Base-by-base conservation (phyloP, 92 coral and sea anemone species). In the Nematostella vectensis region DNA sequence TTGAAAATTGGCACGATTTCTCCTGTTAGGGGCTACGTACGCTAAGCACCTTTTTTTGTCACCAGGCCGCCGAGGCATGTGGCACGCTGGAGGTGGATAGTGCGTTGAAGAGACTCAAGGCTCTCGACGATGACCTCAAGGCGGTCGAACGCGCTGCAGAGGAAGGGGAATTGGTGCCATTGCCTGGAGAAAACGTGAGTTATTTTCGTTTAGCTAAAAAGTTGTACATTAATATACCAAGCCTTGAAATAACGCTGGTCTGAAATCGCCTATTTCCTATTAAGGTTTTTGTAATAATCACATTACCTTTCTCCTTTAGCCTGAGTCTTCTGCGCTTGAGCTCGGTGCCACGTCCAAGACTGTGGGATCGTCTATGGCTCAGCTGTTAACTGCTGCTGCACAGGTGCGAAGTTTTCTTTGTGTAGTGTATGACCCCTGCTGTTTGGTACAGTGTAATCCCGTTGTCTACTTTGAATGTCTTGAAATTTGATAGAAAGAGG, bases 291-390 rank as follows among this genome's bases (percentile, higher is more conserved):
- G n/a, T n/a, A n/a, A n/a, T n/a, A n/a, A n/a, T n/a, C n/a, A n/a
- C n/a, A n/a, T n/a, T n/a, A n/a, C n/a, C n/a, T n/a, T n/a, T n/a
- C n/a, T n/a, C n/a, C n/a, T n/a, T 4, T 45, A 45, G 51, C 11
- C 51, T 8, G 51, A 45, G 23, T 6, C 89, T 2, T 71, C 85
- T 65, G 80, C 96, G 1, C 83, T 91, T 52, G 96, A 91, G 40
- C 88, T 91, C 50, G 98, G 96, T 17, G 98, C 98, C 4, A 91
- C 96, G 29, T 91, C 98, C 4, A 91, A 91, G 68, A 78, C 96
- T 25, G 96, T 91, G 12, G 98, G 98, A 24, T 91, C 98, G 11
- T 91, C 96, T 33, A 91, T 91, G 98, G 98, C 98, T 30, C 98
- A 91, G 65, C 59, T 91, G 56, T 63, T 91, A 58, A 91, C 98